phyloP scores from a whole-genome alignment of 2,797 vertebrate species.

The Onychomys leucogaster region DNA sequence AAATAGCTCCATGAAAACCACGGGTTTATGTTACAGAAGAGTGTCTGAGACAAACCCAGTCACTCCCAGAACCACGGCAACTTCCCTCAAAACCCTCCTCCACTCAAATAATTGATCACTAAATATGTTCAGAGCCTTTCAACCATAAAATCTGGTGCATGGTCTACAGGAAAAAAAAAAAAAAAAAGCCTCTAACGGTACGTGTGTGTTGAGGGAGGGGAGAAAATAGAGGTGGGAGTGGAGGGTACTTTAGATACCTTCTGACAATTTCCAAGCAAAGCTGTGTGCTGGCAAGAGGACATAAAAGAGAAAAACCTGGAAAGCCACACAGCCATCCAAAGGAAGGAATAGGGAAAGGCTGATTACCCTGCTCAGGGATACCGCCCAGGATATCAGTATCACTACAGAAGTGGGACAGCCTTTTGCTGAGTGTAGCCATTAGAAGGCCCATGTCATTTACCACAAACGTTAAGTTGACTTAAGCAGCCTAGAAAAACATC shows the following conservation, averaged over 20 bases:
- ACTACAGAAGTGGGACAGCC: neutral
- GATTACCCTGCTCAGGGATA: accelerated
- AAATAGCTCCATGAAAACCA: neutral
- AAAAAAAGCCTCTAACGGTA: neutral
- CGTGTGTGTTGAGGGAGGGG: neutral
- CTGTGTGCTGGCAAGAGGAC: neutral
- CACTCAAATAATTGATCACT: neutral
- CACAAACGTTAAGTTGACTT: neutral
- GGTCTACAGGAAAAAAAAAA: neutral
- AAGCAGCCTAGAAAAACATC: neutral
- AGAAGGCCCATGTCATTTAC: neutral
- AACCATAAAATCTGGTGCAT: neutral
- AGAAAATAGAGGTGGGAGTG: neutral
- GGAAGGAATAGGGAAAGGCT: neutral
- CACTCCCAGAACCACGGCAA: neutral
- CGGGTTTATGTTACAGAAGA: neutral
- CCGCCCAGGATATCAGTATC: accelerated
- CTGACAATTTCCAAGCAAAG: neutral
- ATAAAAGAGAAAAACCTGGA: neutral
- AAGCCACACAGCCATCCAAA: neutral
- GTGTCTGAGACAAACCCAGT: neutral
- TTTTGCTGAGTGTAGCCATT: neutral
- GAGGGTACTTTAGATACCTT: neutral
- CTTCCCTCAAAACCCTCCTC: neutral
- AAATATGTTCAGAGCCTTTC: neutral